phyloP scores from a whole-genome alignment of 2,797 vertebrate genomes.

The Gymnothorax reevesii region DNA sequence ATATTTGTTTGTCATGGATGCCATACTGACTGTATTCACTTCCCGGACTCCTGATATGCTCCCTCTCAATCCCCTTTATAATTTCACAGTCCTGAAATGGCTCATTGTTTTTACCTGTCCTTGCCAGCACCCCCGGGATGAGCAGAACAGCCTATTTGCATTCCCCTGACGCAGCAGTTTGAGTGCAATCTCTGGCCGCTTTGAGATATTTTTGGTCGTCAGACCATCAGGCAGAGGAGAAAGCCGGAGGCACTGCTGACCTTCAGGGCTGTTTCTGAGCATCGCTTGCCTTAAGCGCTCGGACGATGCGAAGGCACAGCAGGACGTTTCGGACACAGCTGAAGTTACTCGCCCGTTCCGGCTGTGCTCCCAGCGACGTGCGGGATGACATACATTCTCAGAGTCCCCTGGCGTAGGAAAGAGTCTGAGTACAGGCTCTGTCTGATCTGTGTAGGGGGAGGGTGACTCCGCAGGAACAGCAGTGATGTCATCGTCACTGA shows the following conservation, averaged over 20 bases:
- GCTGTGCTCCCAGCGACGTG: neutral
- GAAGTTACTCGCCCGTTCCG: neutral
- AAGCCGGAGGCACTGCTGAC: neutral
- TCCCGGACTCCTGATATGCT: too few species aligned
- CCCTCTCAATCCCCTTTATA: too few species aligned
- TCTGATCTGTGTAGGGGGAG: neutral
- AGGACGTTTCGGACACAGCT: neutral
- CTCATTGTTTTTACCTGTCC: too few species aligned
- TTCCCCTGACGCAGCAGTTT: neutral
- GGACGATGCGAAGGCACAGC: neutral
- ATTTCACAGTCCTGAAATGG: too few species aligned
- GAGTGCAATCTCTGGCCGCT: neutral
- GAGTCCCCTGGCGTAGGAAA: neutral
- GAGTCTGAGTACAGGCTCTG: neutral
- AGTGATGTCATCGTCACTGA: slow-evolving; percentile 1
- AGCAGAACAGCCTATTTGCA: too few species aligned
- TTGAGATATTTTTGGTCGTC: neutral
- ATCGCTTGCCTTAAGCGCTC: neutral
- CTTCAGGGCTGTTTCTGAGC: neutral
- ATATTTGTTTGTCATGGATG: too few species aligned
- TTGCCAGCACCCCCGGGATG: too few species aligned
- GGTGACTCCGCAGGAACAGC: neutral
- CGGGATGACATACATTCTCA: neutral
- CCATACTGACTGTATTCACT: too few species aligned
- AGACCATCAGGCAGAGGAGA: too few species aligned